Evolutionary conservation across 1,140 invertebrate species (phyloP).

Genomic region (Lepidurus apus): DNA sequence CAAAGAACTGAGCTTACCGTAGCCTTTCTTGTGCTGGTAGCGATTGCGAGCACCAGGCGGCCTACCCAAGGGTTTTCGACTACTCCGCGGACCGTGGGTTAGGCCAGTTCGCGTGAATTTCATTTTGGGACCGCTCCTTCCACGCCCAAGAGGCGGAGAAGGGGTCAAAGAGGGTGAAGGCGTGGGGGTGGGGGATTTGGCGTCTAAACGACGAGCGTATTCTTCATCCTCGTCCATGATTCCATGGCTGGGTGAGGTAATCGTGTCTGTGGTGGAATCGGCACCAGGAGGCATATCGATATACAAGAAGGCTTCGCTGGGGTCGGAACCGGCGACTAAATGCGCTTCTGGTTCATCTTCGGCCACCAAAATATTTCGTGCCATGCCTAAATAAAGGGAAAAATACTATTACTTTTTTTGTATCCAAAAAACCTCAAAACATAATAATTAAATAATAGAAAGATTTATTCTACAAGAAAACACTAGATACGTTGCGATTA

Average conservation of each 20-base stretch:
- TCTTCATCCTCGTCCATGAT: background rate
- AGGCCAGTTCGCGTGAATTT: background rate
- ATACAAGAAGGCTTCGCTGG: background rate
- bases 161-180: background rate
- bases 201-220: background rate
- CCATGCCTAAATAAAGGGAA: background rate
- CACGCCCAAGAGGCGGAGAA: background rate
- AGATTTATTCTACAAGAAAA: too few species aligned
- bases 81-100: background rate
- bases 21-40: background rate
- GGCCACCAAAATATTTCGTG: background rate
- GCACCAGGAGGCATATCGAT: conserved; percentile 6
- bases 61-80: background rate
- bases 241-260: background rate
- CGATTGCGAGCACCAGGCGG: conserved; percentile 3
- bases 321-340: background rate
- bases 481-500: too few species aligned
- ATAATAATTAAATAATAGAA: too few species aligned
- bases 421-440: too few species aligned
- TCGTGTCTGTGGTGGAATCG: background rate
- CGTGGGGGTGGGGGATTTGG: background rate
- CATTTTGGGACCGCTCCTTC: background rate
- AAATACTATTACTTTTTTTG: background rate
- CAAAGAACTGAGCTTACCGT: background rate
- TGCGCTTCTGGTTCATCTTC: conserved; percentile 7